Evolutionary conservation across 2,888 invertebrate species (phyloP).

Genomic region (Icerya purchasi): DNA sequence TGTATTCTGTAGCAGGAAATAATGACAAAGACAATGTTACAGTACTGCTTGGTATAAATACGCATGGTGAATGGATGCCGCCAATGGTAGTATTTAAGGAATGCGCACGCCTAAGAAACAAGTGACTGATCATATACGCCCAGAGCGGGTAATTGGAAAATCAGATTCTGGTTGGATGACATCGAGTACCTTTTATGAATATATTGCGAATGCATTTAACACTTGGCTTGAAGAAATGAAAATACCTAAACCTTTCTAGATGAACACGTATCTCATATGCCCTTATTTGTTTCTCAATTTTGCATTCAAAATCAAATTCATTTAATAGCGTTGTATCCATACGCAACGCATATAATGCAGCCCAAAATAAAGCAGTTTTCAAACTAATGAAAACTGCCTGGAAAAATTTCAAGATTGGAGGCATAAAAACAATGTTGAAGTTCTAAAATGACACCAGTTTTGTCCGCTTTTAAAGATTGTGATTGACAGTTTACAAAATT

Average conservation of each 20-base stretch:
- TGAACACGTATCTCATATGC: too few relatives aligned
- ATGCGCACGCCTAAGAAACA: too few relatives aligned
- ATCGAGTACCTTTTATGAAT: not conserved
- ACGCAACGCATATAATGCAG: not conserved
- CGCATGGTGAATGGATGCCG: not conserved
- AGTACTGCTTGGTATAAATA: not conserved
- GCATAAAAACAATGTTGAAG: too few relatives aligned
- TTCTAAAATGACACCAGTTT: slow-evolving; percentile 2
- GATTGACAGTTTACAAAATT: not conserved
- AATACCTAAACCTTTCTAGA: not conserved
- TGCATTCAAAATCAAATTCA: not conserved
- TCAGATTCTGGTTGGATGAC: not conserved
- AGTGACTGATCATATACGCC: not conserved
- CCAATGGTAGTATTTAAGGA: slow-evolving; percentile 1
- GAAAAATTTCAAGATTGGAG: too few relatives aligned
- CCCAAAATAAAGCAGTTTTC: not conserved
- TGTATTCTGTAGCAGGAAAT: too few relatives aligned
- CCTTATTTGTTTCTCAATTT: not conserved
- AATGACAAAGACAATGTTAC: too few relatives aligned
- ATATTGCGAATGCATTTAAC: not conserved
- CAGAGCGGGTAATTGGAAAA: not conserved
- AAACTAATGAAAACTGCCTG: not conserved
- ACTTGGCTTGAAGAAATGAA: not conserved
- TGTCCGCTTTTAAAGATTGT: not conserved
- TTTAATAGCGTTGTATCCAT: not conserved